These are phyloP conservation scores for Alviniconcha marisindica DNA, from an alignment of 1,140 invertebrate genomes.

Conservation along the genomic window DNA sequence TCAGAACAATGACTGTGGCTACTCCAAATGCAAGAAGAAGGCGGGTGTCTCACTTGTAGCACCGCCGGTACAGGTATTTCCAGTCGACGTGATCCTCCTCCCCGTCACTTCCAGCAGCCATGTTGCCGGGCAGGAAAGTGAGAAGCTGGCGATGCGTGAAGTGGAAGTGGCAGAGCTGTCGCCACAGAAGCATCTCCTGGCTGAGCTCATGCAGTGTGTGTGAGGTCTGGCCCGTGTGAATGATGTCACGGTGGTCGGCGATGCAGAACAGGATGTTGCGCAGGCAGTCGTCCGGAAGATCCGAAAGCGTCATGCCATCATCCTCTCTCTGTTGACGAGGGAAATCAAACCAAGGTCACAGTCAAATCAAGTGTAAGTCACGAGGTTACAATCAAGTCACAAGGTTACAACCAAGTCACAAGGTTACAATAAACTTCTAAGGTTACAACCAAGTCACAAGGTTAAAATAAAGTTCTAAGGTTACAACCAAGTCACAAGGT, in stretches of 20 bases:
- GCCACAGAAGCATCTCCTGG: constrained; percentile 94
- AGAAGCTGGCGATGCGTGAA: constrained; percentile 91
- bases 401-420: too few species aligned
- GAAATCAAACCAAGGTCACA: too few species aligned
- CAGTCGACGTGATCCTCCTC: constrained; percentile 59
- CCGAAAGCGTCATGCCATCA: constrained; percentile 88
- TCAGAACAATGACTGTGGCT: background rate
- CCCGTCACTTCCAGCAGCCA: background rate
- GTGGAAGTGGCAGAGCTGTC: constrained; percentile 93
- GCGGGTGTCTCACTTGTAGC: constrained; percentile 58
- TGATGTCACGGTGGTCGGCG: constrained; percentile 93
- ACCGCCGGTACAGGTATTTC: constrained; percentile 67
- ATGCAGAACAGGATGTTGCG: constrained; percentile 93
- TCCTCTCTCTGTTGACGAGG: too few species aligned
- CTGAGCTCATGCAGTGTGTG: constrained; percentile 82
- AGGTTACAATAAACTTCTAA: too few species aligned
- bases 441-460: too few species aligned
- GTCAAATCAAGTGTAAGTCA: too few species aligned
- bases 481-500: too few species aligned
- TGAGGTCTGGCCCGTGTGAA: constrained; percentile 84
- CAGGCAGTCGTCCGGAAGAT: constrained; percentile 95
- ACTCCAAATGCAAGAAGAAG: background rate
- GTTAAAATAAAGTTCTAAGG: too few species aligned
- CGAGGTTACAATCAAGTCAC: too few species aligned
- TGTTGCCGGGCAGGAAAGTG: constrained; percentile 78